These are phyloP conservation scores for Notechis scutatus DNA, from an alignment of 2,113 vertebrate genomes.

Conservation along the genomic window DNA sequence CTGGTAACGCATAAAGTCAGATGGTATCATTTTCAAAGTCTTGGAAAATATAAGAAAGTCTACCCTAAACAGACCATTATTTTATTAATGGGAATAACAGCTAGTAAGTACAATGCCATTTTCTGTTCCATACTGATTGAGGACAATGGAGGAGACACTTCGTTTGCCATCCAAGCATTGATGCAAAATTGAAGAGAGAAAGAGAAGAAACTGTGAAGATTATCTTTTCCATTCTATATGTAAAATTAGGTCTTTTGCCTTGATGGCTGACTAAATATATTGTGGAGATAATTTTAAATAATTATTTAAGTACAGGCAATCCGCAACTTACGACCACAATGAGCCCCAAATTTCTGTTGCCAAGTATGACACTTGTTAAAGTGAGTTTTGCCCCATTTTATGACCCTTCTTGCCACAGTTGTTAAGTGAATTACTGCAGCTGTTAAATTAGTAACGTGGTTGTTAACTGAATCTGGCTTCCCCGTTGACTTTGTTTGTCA, in stretches of 20 bases:
- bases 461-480: background rate
- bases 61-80: background rate
- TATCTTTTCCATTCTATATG: background rate
- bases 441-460: background rate
- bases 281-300: background rate
- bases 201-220: background rate
- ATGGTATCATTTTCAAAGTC: background rate
- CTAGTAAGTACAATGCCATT: background rate
- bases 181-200: background rate
- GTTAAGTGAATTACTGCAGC: background rate
- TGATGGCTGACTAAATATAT: background rate
- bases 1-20: background rate
- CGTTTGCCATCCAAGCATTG: background rate
- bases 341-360: background rate
- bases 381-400: background rate
- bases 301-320: background rate
- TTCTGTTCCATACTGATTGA: background rate
- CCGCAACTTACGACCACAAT: background rate
- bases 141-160: background rate
- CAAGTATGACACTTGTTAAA: background rate
- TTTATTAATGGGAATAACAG: background rate
- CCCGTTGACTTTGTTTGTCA: background rate
- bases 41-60: background rate
- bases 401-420: background rate
- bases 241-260: background rate